These are phyloP conservation scores for Drosophila guanche DNA, from an alignment of 1,140 invertebrate genomes.

Conservation along the genomic window DNA sequence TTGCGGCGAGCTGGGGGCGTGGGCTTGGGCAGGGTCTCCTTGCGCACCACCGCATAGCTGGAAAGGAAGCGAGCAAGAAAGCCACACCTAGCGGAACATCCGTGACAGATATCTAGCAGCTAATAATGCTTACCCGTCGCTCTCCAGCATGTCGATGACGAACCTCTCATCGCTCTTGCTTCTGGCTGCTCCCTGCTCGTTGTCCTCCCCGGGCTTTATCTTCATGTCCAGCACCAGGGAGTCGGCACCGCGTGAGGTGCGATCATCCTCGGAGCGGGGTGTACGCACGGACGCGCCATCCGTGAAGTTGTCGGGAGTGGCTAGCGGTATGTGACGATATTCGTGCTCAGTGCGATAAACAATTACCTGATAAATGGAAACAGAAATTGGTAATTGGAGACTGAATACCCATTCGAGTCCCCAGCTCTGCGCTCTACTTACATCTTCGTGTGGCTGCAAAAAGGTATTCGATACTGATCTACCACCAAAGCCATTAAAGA, in stretches of 20 bases:
- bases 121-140: slow-evolving; percentile 83
- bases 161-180: slow-evolving; percentile 80
- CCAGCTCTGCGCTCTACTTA: slow-evolving; percentile 41
- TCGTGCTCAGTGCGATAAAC: slow-evolving; percentile 87
- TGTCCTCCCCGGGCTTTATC: slow-evolving; percentile 10
- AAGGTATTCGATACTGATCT: slow-evolving; percentile 82
- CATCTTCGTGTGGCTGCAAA: slow-evolving; percentile 83
- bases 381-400: background rate
- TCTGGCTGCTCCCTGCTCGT: slow-evolving; percentile 48
- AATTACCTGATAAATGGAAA: slow-evolving; percentile 84
- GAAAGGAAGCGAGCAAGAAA: slow-evolving; percentile 45
- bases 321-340: slow-evolving; percentile 85
- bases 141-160: slow-evolving; percentile 84
- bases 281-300: slow-evolving; percentile 77
- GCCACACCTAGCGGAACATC: slow-evolving; percentile 55
- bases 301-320: slow-evolving; percentile 83
- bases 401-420: background rate
- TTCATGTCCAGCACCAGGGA: slow-evolving; percentile 85
- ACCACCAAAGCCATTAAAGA: slow-evolving; percentile 83
- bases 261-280: slow-evolving; percentile 86
- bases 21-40: slow-evolving; percentile 85
- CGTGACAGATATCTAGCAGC: slow-evolving; percentile 14
- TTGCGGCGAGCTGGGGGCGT: slow-evolving; percentile 85
- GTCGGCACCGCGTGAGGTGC: slow-evolving; percentile 89
- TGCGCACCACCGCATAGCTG: slow-evolving; percentile 83